Evolutionary conservation across 2,797 vertebrate species (phyloP).

Genomic region (Pelodytes ibericus): DNA sequence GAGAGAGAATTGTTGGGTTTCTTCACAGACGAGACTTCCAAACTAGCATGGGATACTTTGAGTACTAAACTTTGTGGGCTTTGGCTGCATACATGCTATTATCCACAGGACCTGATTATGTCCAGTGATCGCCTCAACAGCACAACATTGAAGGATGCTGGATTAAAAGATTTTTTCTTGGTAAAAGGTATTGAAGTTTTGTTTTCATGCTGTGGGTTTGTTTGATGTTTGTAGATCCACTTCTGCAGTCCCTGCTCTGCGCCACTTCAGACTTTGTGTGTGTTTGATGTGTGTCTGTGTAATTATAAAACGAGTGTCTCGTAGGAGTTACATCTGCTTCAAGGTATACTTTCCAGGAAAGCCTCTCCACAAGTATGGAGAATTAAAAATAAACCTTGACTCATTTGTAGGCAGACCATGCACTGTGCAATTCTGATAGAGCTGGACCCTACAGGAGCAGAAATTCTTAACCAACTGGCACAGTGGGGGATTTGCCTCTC

Average conservation of each 20-base stretch:
- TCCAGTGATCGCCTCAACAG: conserved; percentile 70
- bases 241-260: background rate
- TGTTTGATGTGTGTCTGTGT: background rate
- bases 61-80: conserved; percentile 7
- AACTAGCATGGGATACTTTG: conserved; percentile 60
- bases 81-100: conserved; percentile 40
- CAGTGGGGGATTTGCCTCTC: too few relatives aligned
- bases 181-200: conserved; percentile 69
- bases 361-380: background rate
- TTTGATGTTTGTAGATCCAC: background rate
- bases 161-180: conserved; percentile 70
- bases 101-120: conserved; percentile 68
- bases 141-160: conserved; percentile 72
- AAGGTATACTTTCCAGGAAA: background rate
- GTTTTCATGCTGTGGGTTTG: background rate
- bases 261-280: background rate
- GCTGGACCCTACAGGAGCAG: too few relatives aligned
- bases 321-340: background rate
- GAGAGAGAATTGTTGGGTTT: background rate
- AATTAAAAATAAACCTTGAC: too few relatives aligned
- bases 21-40: background rate
- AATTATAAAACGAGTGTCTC: background rate
- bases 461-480: too few relatives aligned
- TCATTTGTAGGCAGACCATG: too few relatives aligned
- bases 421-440: too few relatives aligned